Evolutionary conservation across 2,888 invertebrate genomes (phyloP).

Genomic region (Calameuta filiformis): DNA sequence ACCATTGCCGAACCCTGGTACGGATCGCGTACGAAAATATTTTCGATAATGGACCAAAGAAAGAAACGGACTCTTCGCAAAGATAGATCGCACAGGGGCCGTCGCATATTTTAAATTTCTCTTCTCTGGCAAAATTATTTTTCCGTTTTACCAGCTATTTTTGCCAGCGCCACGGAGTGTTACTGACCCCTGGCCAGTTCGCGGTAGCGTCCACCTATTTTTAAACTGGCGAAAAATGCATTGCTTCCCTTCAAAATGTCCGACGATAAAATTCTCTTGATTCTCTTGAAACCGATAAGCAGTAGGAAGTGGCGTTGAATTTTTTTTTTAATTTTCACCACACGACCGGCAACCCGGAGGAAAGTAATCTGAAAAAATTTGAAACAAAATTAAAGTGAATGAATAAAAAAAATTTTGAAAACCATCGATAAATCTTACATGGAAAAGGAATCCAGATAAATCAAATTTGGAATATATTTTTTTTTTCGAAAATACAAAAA

Average conservation of each 20-base stretch:
- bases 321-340: no score
- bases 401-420: no score
- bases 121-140: constrained; percentile 41
- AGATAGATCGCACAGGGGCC: not conserved
- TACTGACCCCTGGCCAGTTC: constrained; percentile 65
- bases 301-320: no score
- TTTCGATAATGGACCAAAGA: not conserved
- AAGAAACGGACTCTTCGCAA: not conserved
- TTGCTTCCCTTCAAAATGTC: constrained; percentile 39
- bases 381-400: no score
- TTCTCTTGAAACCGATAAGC: no score
- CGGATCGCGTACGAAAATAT: not conserved
- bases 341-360: no score
- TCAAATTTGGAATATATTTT: not conserved
- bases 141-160: constrained; percentile 56
- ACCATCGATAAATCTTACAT: no score
- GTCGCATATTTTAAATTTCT: constrained; percentile 6
- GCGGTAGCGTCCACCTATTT: constrained; percentile 56
- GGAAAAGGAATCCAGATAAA: not conserved
- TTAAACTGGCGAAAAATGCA: constrained; percentile 63
- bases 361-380: no score
- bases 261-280: not conserved
- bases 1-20: not conserved
- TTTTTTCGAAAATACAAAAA: not conserved
- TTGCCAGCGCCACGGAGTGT: constrained; percentile 54